Evolutionary conservation across 2,113 vertebrate species (phyloP).

Genomic region (Micronycteris hirsuta): DNA sequence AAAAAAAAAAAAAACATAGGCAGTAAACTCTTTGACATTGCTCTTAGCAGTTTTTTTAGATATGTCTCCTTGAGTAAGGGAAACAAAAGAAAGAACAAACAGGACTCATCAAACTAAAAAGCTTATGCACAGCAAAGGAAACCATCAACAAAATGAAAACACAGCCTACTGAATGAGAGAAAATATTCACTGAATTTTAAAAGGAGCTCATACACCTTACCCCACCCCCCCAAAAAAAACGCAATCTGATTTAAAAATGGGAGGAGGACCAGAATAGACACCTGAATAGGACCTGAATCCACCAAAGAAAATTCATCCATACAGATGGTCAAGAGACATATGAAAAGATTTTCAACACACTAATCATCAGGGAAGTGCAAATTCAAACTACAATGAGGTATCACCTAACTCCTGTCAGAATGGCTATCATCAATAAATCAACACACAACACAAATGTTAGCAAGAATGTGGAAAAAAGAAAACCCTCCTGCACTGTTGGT

Average conservation of each 20-base stretch:
- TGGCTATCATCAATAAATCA: background rate
- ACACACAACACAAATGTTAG: background rate
- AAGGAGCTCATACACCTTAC: background rate
- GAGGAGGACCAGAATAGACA: background rate
- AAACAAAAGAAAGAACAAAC: background rate
- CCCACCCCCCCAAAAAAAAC: background rate
- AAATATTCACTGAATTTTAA: background rate
- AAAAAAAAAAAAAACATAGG: background rate
- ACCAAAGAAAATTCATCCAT: background rate
- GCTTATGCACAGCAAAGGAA: background rate
- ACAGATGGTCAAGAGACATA: background rate
- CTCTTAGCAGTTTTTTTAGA: background rate
- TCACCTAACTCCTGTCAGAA: background rate
- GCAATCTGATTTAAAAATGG: background rate
- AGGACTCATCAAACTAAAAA: background rate
- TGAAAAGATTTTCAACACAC: background rate
- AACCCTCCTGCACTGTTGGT: background rate
- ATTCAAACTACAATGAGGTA: background rate
- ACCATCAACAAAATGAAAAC: background rate
- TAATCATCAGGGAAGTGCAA: background rate
- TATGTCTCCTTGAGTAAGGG: background rate
- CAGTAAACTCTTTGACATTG: background rate
- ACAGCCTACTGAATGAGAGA: background rate
- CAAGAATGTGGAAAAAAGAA: background rate
- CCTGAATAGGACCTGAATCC: background rate